Evolutionary conservation across 2,888 invertebrate species (phyloP), one percentile per base, ranked within the genome.

Genomic region (Plebejus argus): DNA sequence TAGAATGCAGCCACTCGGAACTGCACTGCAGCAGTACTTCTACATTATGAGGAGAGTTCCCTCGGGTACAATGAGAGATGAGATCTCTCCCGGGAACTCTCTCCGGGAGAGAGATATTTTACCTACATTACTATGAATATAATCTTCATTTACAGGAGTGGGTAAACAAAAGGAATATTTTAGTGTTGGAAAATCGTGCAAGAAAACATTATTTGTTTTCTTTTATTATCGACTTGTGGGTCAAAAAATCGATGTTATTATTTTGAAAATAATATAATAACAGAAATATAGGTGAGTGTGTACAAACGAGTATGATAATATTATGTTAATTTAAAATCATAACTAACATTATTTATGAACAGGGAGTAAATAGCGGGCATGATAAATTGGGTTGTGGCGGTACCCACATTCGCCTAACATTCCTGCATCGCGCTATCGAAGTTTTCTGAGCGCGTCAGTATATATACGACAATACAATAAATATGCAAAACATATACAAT

Each of bases 61-160:
- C 61, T 12, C 61, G 23, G 23, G 61, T 3, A 66, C 61, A 66
- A 66, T 66, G 61, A 66, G 61, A 66, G 61, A 66, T 66, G 15
- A 66, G 12, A 66, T 66, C 61, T 28, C 61, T 15, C 61, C 61
- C 10, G 61, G 15, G 23, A 23, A 20, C 3, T 12, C 23, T 66
- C 23, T 10, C 61, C 28, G 23, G 23, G 12, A 23, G 23, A 66
- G 23, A 66, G 12, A 66, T 12, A 66, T 61, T 61, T 61, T 1
- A 58, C 20, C 20, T 28, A 12, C 12, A 23, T 66, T 23, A 66
- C 12, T 4, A 66, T 23, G 61, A 12, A 66, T 66, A 66, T 66
- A 23, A 66, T 66, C 23, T 66, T 66, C 10, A 66, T 66, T 66
- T 23, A 1, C 23, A 23, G 23, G 23, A 66, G 61, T 28, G 12